Base-by-base conservation (phyloP, 2,888 invertebrate species). In the Atrina japonica region DNA sequence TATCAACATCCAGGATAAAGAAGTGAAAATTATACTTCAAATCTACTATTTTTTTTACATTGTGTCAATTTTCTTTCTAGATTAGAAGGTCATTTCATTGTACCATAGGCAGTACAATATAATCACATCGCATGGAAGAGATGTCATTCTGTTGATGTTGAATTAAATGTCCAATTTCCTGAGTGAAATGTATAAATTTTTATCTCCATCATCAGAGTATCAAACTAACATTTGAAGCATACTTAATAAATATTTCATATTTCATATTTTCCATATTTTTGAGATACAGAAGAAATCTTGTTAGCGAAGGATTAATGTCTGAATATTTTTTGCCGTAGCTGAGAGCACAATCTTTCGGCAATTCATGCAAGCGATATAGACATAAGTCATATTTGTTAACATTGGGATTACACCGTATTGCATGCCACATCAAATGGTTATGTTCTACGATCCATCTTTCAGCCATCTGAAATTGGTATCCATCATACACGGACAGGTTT, bases 21-120 rank as follows among this genome's bases (percentile, higher is more conserved):
- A 40, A 65, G 65, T 45, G 58, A 66, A 66, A 58, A 58, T 66
- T 59, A 58, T 56, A 66, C 58, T 41, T 47, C 58, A 66, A 58
- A 58, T 47, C 58, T 58, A 58, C 56, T 35, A 56, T 56, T 66
- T 58, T 50, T 56, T 35, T 58, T 66, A 58, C 35, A 35, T 35
- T 66, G 66, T 56, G 58, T 66, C 66, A 66, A 66, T 66, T 66
- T 66, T 66, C 66, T 58, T 56, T 41, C 29, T n/a, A 41, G 66
- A 66, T 58, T 50, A 40, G 40, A 58, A 66, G 66, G 66, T 66
- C 58, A 66, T 47, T 58, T 49, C 66, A 49, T 47, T 58, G 23
- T 56, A 21, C 18, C 2, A 35, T 56, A 35, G 35, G 35, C 35
- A 35, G 35, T 35, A 35, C 35, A 11, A 35, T 7, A 35, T 35